Base-by-base conservation (phyloP, 2,113 vertebrate species). In the Lophochroa leadbeateri region DNA sequence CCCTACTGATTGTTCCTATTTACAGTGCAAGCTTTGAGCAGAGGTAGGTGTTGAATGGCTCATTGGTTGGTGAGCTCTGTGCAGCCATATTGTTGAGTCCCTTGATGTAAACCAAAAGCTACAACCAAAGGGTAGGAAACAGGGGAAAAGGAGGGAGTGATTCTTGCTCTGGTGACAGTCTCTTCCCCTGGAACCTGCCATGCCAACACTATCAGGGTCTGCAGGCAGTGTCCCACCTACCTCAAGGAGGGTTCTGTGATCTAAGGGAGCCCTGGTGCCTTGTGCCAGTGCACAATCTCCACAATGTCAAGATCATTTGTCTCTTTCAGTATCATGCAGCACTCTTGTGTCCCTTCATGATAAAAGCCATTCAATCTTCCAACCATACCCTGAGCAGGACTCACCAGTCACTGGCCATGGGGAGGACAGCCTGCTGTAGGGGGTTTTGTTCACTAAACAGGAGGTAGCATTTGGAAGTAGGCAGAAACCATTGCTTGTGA, bases 241-340 rank as follows among this genome's bases (percentile, higher is more conserved):
- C 53, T 81, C 11, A 65, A 61, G 64, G 23, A 69, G 6, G 6
- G 12, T 7, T 2, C 18, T 49, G 8, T 28, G 21, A 2, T 33
- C 17, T 64, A 68, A 61, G 44, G 10, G 44, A 72, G 46, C 20
- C 44, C 8, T 17, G 16, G 33, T 63, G 31, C 31, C 43, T 7
- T 10, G 21, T 63, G 31, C 28, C 58, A 9, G 10, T 64, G 37
- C 57, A 43, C 17, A 57, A 2, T 41, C 41, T 41, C 44, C 37
- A 27, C 3, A 0, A 7, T 31, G 37, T 52, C 2, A 5, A 61
- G 61, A 37, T 7, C 2, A 12, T n/a, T 63, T 0, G 0, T 37
- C 17, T 46, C 17, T 75, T 63, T 57, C 75, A 35, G 35, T 69
- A 68, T 7, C 27, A 18, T 25, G 50, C 67, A 75, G 55, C 7